These are phyloP conservation scores for Siniperca scherzeri DNA, from an alignment of 2,797 vertebrate species.

Conservation along the genomic window DNA sequence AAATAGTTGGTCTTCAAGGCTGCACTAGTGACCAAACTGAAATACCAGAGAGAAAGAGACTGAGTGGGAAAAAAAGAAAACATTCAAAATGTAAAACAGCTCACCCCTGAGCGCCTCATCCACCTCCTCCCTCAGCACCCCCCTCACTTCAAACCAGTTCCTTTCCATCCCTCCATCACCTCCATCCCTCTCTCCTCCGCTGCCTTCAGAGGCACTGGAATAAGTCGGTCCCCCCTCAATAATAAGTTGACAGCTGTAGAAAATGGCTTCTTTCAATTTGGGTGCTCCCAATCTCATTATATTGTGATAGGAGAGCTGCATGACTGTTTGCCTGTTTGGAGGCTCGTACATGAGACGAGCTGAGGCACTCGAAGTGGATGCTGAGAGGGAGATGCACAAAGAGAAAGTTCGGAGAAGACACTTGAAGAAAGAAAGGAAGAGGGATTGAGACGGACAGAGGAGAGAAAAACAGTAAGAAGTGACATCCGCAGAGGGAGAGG, in stretches of 20 bases:
- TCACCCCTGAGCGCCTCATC: slow-evolving; percentile 60
- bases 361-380: slow-evolving; percentile 34
- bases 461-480: slow-evolving; percentile 29
- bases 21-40: slow-evolving; percentile 53
- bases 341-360: slow-evolving; percentile 59
- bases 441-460: slow-evolving; percentile 6
- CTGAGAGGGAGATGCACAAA: slow-evolving; percentile 30
- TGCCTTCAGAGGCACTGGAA: slow-evolving; percentile 72
- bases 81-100: slow-evolving; percentile 82
- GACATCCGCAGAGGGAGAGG: slow-evolving; percentile 20
- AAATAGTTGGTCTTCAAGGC: slow-evolving; percentile 65
- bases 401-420: slow-evolving; percentile 48
- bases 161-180: slow-evolving; percentile 59
- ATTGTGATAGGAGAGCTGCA: slow-evolving; percentile 75
- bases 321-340: slow-evolving; percentile 74
- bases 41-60: slow-evolving; percentile 58
- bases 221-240: slow-evolving; percentile 74
- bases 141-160: slow-evolving; percentile 55
- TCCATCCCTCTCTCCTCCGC: slow-evolving; percentile 58
- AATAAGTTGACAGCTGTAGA: slow-evolving; percentile 88
- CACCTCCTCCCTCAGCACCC: slow-evolving; percentile 41
- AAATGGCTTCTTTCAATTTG: slow-evolving; percentile 88
- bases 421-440: slow-evolving; percentile 22
- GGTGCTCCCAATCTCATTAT: slow-evolving; percentile 85
- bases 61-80: slow-evolving; percentile 58